Evolutionary conservation across 2,113 vertebrate genomes (phyloP), one percentile per base, ranked within the genome.

Genomic region (Lota lota): DNA sequence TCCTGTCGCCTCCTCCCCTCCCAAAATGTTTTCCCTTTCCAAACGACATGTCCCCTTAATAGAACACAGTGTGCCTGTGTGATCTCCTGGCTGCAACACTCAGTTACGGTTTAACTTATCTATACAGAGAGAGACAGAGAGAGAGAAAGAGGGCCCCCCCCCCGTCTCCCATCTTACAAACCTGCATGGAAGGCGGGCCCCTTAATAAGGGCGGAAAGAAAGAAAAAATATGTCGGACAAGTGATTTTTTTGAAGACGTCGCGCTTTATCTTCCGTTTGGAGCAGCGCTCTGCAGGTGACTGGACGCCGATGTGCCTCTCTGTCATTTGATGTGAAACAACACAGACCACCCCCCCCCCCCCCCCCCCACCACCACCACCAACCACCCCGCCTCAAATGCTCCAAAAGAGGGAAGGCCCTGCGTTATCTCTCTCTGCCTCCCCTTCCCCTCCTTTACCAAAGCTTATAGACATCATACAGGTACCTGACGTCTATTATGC

Each of bases 401-500:
- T 60, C 50, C 50, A 51, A 77, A 90, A 94, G 94, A 92, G 95
- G 93, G 93, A 93, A 94, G 94, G 93, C 93, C 94, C 93, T 92
- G 80, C 66, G 67, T 84, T 79, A 84, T 53, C 76, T 75, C 63
- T 75, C 93, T 93, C 91, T 90, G 83, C 56, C 76, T 76, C 63
- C 78, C 93, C 93, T 91, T 91, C 93, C 91, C 91, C 63, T 76
- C 93, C 93, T 91, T 91, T 93, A 91, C 91, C 95, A 93, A 90
- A 95, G 95, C 95, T 94, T 6, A 5, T 50, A 12, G 5, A 96
- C 95, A 96, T 98, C 97, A 97, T 93, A 28, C 24, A 98, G 94
- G n/a, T 91, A 94, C 91, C 94, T 96, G 94, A 96, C 95, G 95
- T 96, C 95, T 95, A 96, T 97, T 97, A 98, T 94, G 94, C 94